A percentile compares a stretch with the other conserved stretches of the same genome.
Conservation (phyloP, 2,797 vertebrate species). For the Tapirus indicus region DNA sequence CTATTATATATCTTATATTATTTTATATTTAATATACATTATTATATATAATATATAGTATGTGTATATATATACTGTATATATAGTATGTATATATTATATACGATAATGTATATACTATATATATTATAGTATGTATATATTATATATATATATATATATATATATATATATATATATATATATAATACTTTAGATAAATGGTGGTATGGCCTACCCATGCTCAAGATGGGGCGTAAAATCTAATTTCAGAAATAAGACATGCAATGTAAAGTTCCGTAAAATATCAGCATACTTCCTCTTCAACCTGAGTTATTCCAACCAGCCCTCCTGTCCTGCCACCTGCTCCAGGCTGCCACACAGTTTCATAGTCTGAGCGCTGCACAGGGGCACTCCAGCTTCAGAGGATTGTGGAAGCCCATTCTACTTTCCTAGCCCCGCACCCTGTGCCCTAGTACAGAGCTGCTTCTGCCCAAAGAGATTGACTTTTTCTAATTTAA, state of each 20-base stretch:
- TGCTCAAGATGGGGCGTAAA: background rate
- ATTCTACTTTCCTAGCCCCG: background rate
- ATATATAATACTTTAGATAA: background rate
- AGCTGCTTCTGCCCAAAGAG: background rate
- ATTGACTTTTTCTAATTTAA: background rate
- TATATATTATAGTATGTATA: background rate
- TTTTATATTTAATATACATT: too few species aligned
- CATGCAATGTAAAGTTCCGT: background rate
- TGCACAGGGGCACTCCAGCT: background rate
- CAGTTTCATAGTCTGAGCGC: background rate
- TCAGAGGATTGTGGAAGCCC: background rate
- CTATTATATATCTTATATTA: too few species aligned
- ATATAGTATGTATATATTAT: too few species aligned
- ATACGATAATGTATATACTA: too few species aligned
- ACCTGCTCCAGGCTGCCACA: background rate
- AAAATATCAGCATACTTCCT: background rate
- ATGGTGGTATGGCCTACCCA: background rate
- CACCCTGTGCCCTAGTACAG: background rate
- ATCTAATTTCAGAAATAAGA: conserved; percentile 31
- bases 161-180: too few species aligned
- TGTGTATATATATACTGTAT: too few species aligned
- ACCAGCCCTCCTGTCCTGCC: background rate
- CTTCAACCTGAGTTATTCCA: background rate
- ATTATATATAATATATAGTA: too few species aligned
- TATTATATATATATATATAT: too few species aligned